A percentile compares a stretch with the other conserved stretches of the same genome.
These are phyloP conservation scores for Poliocrania exsul DNA, from an alignment of 2,797 vertebrate species.

Conservation along the genomic window DNA sequence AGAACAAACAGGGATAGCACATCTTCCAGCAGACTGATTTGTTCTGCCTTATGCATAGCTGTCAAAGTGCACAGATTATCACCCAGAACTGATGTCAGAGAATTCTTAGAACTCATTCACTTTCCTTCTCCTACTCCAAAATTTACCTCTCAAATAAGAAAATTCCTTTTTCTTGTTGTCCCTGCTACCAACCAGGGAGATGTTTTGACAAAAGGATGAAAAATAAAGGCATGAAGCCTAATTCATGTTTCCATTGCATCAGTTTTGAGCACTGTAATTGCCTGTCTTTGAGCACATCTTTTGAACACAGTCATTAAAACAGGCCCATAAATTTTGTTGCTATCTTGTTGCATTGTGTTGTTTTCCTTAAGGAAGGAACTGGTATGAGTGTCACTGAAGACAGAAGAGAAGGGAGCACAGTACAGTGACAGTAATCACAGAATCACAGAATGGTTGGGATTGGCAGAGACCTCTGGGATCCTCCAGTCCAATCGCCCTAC, in stretches of 20 bases:
- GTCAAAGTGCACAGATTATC: not conserved
- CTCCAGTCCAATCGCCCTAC: not conserved
- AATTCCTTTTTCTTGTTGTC: not conserved
- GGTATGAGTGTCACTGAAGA: not conserved
- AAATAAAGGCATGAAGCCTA: not conserved
- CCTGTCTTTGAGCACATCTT: not conserved
- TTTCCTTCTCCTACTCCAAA: not conserved
- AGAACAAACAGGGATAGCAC: not conserved
- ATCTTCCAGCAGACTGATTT: not conserved
- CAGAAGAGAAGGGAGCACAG: not conserved
- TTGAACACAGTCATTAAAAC: not conserved
- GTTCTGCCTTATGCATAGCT: not conserved
- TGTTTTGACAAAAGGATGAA: not conserved
- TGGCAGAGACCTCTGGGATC: not conserved
- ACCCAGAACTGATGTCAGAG: not conserved
- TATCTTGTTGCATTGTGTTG: not conserved
- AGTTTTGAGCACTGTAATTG: not conserved
- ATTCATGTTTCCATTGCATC: not conserved
- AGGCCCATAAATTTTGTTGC: not conserved
- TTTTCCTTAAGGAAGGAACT: not conserved
- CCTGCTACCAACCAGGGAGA: not conserved
- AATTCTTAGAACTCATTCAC: not conserved
- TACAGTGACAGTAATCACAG: not conserved
- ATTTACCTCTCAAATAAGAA: not conserved
- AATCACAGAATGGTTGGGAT: not conserved